Evolutionary conservation across 2,888 invertebrate species (phyloP).

Genomic region (Craniophora ligustri): DNA sequence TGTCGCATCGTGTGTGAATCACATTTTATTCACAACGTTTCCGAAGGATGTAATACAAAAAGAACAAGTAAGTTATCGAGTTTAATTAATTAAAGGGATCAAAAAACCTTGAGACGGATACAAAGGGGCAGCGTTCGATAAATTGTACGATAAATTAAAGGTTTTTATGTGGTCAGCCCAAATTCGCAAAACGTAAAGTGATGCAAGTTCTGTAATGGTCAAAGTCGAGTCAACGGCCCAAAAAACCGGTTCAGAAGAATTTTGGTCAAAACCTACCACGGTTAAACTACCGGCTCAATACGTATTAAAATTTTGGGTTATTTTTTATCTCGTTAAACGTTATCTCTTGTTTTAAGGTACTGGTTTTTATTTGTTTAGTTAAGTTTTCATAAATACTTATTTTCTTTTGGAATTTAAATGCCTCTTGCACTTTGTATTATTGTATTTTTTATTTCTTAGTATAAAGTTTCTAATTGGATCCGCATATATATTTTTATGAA

Average conservation of each 20-base stretch:
- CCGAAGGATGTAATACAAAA: conserved; percentile 25
- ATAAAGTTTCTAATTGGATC: conserved; percentile 6
- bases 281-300: conserved; percentile 43
- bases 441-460: conserved; percentile 7
- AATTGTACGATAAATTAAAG: conserved; percentile 68
- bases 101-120: conserved; percentile 51
- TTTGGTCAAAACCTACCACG: conserved; percentile 63
- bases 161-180: conserved; percentile 64
- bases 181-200: conserved; percentile 67
- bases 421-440: too few species aligned
- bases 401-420: conserved; percentile 17
- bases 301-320: conserved; percentile 32
- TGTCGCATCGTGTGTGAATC: neutral
- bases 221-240: conserved; percentile 78
- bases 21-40: conserved; percentile 20
- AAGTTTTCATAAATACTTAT: conserved; percentile 2
- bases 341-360: conserved; percentile 22
- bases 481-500: neutral
- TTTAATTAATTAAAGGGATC: conserved; percentile 65
- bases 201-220: conserved; percentile 78
- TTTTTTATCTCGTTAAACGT: conserved; percentile 45
- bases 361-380: conserved; percentile 12
- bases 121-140: conserved; percentile 64
- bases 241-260: conserved; percentile 68
- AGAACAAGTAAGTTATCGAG: conserved; percentile 25